Percentiles rank a stretch among this genome's conserved stretches.
These are phyloP conservation scores for Pygocentrus nattereri DNA, from an alignment of 2,797 vertebrate genomes.

Conservation along the genomic window DNA sequence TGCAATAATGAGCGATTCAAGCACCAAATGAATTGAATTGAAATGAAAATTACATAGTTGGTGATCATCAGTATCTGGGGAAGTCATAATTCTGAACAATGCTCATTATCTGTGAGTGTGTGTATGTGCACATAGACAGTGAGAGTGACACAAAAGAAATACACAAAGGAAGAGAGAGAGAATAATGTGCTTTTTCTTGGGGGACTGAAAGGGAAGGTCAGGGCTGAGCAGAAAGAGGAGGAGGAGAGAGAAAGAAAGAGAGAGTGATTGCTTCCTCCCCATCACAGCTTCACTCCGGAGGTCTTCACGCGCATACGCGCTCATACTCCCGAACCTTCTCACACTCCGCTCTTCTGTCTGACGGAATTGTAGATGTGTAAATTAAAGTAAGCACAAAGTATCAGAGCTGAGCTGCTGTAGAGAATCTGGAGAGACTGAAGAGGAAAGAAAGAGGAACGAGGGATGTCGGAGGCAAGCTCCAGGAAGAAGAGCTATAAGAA, in stretches of 20 bases:
- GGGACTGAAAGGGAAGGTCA: constrained; percentile 38
- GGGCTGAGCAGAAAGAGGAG: constrained; percentile 54
- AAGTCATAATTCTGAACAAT: constrained; percentile 36
- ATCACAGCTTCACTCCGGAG: constrained; percentile 26
- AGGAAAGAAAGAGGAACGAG: constrained; percentile 27
- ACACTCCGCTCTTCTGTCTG: neutral
- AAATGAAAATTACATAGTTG: constrained; percentile 37
- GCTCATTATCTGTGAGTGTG: constrained; percentile 10
- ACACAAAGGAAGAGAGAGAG: constrained; percentile 13
- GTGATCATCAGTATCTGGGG: constrained; percentile 8
- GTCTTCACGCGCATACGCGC: constrained; percentile 9
- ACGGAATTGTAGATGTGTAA: neutral
- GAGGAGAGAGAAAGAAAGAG: constrained; percentile 58
- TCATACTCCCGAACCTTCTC: constrained; percentile 31
- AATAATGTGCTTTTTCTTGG: constrained; percentile 11
- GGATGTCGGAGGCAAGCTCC: constrained; percentile 85
- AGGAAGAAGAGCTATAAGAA: constrained; percentile 95
- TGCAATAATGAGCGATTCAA: neutral
- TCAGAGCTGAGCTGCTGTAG: neutral
- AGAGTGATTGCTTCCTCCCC: constrained; percentile 49
- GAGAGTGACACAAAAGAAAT: constrained; percentile 51
- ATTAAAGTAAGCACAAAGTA: constrained; percentile 23
- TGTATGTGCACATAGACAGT: constrained; percentile 54
- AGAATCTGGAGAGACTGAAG: constrained; percentile 31
- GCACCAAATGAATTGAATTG: neutral